Conservation (phyloP, 1,140 invertebrate genomes). For the Eufriesea mexicana region DNA sequence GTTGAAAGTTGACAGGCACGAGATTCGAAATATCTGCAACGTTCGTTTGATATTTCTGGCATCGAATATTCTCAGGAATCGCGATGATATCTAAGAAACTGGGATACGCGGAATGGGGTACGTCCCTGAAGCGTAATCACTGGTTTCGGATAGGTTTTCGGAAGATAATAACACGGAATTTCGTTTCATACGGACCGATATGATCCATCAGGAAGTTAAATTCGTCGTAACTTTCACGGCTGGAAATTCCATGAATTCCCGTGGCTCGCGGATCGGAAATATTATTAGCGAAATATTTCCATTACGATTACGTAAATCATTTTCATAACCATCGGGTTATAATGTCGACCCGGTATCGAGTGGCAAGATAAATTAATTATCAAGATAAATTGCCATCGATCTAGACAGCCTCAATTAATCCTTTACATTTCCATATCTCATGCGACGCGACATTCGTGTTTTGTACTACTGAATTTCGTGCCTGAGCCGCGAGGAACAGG, state of each 20-base stretch:
- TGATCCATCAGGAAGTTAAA: not conserved
- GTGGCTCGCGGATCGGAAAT: not conserved
- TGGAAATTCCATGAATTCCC: not conserved
- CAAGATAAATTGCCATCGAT: conserved; percentile 51
- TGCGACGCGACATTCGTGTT: conserved; percentile 39
- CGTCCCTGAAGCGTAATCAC: not conserved
- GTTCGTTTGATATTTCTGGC: too few relatives aligned
- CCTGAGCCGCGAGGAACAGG: not conserved
- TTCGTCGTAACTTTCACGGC: not conserved
- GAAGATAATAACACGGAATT: not conserved
- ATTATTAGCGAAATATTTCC: conserved; percentile 44
- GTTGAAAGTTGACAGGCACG: too few relatives aligned
- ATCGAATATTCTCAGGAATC: too few relatives aligned
- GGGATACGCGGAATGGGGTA: not conserved
- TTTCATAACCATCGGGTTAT: conserved; percentile 40
- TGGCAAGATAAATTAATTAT: conserved; percentile 48
- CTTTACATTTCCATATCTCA: conserved; percentile 42
- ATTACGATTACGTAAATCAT: conserved; percentile 45
- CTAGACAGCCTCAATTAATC: conserved; percentile 46
- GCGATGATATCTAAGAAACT: too few relatives aligned
- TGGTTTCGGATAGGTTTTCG: not conserved
- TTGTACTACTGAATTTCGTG: conserved; percentile 41
- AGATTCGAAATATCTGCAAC: too few relatives aligned
- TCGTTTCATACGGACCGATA: too few relatives aligned
- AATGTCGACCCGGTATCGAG: conserved; percentile 35